Evolutionary conservation across 1,140 invertebrate species (phyloP).

Genomic region (Conus betulinus): DNA sequence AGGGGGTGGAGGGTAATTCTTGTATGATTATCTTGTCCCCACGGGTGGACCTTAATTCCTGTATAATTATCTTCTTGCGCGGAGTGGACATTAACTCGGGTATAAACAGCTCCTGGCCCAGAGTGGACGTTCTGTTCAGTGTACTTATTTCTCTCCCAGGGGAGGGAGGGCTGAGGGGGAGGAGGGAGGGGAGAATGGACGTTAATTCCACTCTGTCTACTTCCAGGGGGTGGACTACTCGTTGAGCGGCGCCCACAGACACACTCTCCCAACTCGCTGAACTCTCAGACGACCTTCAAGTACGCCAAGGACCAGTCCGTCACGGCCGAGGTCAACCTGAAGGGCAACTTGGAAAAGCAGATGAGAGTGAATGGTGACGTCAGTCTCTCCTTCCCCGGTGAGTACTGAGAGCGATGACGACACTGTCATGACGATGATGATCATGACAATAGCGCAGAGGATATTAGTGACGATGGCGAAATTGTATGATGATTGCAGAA

Average conservation of each 20-base stretch:
- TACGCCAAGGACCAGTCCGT: conserved; percentile 19
- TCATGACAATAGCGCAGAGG: not conserved
- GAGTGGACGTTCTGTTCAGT: no score
- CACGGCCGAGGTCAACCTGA: conserved; percentile 19
- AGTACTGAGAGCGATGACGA: conserved; percentile 13
- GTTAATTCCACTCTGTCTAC: not conserved
- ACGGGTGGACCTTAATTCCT: no score
- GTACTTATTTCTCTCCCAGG: no score
- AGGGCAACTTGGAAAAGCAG: conserved; percentile 6
- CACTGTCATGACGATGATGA: not conserved
- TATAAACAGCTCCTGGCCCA: no score
- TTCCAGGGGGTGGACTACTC: conserved; percentile 2
- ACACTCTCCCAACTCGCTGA: conserved; percentile 3
- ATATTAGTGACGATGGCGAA: not conserved
- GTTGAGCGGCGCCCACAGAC: not conserved
- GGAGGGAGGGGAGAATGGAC: no score
- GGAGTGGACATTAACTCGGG: no score
- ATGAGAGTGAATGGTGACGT: conserved; percentile 18
- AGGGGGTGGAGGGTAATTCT: no score
- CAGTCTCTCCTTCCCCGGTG: conserved; percentile 53
- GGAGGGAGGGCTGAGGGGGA: no score
- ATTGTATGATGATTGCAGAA: not conserved
- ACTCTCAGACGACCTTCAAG: not conserved
- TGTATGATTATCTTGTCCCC: no score
- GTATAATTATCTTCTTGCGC: no score